Conservation (phyloP, 2,888 invertebrate species). For the Cephus rjabovi region DNA sequence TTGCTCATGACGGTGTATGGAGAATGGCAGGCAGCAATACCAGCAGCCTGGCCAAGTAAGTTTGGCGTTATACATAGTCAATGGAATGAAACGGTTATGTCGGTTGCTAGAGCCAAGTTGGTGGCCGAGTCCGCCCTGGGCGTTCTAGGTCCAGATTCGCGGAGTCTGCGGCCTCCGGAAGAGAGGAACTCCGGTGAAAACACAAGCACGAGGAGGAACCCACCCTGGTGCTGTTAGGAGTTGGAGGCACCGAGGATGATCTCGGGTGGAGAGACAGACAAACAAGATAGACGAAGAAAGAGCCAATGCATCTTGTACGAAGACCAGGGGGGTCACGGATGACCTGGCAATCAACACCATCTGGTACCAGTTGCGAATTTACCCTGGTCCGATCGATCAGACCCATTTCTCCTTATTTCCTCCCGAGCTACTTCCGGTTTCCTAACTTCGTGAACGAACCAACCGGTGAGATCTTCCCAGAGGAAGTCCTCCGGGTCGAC, state of each 20-base stretch:
- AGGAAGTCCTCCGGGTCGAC: neutral
- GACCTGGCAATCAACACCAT: conserved; percentile 40
- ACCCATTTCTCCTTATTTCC: neutral
- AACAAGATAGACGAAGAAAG: neutral
- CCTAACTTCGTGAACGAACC: neutral
- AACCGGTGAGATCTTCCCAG: neutral
- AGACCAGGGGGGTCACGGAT: conserved; percentile 30
- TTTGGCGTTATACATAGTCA: conserved; percentile 51
- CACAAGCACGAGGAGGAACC: conserved; percentile 29
- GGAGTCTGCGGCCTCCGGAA: conserved; percentile 35
- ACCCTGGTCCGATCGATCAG: neutral
- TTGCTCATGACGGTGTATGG: neutral
- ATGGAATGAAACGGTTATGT: conserved; percentile 56
- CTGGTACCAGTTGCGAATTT: neutral
- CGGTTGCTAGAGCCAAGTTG: conserved; percentile 48
- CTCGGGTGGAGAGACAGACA: neutral
- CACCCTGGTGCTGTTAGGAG: neutral
- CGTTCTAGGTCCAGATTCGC: conserved; percentile 41
- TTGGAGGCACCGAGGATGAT: neutral
- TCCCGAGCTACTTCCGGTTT: neutral
- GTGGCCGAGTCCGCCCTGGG: conserved; percentile 47
- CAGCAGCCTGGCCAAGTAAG: conserved; percentile 42
- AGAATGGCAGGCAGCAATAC: neutral
- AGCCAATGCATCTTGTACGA: neutral
- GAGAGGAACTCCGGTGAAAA: conserved; percentile 35